A percentile compares a stretch with the other conserved stretches of the same genome.
phyloP scores from a whole-genome alignment of 2,888 invertebrate species.

The Melanostoma mellinum region DNA sequence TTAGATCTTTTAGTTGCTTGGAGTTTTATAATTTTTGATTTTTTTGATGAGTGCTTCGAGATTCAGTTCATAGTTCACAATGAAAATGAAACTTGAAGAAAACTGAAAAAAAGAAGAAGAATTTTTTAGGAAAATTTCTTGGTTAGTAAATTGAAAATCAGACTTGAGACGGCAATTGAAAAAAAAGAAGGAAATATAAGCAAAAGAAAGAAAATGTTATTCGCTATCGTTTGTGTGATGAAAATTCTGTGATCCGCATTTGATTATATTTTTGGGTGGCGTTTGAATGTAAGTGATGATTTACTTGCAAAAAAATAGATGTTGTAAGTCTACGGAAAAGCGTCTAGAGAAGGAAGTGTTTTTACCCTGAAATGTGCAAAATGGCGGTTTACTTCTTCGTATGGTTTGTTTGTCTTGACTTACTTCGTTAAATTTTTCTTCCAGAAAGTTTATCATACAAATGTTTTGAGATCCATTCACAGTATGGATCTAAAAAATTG shows the following conservation, averaged over 20 bases:
- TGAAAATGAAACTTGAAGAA: conserved; percentile 11
- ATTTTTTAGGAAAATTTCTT: conserved; percentile 57
- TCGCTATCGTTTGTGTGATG: conserved; percentile 81
- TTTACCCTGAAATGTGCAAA: no score
- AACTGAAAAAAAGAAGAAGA: conserved; percentile 52
- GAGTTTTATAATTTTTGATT: conserved; percentile 43
- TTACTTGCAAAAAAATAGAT: conserved; percentile 58
- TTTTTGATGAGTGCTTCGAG: conserved; percentile 71
- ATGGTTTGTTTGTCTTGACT: no score
- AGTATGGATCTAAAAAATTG: no score
- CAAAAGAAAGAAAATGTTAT: conserved; percentile 62
- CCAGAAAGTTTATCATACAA: neutral
- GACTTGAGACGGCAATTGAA: conserved; percentile 31
- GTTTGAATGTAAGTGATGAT: conserved; percentile 74
- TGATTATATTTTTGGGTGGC: conserved; percentile 76
- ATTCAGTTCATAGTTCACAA: conserved; percentile 7
- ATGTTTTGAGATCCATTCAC: neutral
- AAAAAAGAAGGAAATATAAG: conserved; percentile 15
- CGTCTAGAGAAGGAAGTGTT: neutral
- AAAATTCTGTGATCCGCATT: conserved; percentile 82
- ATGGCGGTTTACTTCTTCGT: no score
- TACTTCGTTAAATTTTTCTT: no score
- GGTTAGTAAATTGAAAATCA: conserved; percentile 28
- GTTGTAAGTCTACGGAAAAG: neutral
- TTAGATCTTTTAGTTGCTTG: conserved; percentile 51